Percentiles rank a stretch among this genome's conserved stretches.
Conservation (phyloP, 2,888 invertebrate species). For the Opisthograptis luteolata region DNA sequence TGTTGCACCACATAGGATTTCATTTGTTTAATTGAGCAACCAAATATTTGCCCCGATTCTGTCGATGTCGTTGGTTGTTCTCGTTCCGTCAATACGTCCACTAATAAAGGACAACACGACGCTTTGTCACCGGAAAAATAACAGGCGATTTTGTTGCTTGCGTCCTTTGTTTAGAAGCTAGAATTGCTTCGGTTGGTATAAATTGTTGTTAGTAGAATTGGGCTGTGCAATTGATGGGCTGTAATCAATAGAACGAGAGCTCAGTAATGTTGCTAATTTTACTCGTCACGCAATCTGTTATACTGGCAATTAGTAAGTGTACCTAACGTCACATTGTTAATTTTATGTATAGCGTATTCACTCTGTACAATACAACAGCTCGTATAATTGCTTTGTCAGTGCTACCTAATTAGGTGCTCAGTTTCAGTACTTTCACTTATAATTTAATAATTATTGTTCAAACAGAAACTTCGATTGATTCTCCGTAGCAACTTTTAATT, state of each 20-base stretch:
- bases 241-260: constrained; percentile 53
- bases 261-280: constrained; percentile 60
- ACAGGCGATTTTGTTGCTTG: constrained; percentile 48
- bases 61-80: constrained; percentile 72
- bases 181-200: constrained; percentile 35
- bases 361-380: constrained; percentile 10
- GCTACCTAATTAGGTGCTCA: constrained; percentile 12
- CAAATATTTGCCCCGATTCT: constrained; percentile 73
- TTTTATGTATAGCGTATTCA: constrained; percentile 18
- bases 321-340: constrained; percentile 23
- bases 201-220: constrained; percentile 48
- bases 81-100: constrained; percentile 74
- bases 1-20: constrained; percentile 57
- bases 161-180: constrained; percentile 38
- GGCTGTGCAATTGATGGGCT: constrained; percentile 49
- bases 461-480: constrained; percentile 42
- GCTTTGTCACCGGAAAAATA: constrained; percentile 38
- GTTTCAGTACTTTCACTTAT: constrained; percentile 25
- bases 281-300: constrained; percentile 53
- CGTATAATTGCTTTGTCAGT: constrained; percentile 15
- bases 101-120: constrained; percentile 64
- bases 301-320: constrained; percentile 45
- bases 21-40: constrained; percentile 75
- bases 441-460: constrained; percentile 44
- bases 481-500: constrained; percentile 52